Evolutionary conservation across 2,113 vertebrate species (phyloP), one percentile per base, ranked within the genome.

Genomic region (Noturus placidus): DNA sequence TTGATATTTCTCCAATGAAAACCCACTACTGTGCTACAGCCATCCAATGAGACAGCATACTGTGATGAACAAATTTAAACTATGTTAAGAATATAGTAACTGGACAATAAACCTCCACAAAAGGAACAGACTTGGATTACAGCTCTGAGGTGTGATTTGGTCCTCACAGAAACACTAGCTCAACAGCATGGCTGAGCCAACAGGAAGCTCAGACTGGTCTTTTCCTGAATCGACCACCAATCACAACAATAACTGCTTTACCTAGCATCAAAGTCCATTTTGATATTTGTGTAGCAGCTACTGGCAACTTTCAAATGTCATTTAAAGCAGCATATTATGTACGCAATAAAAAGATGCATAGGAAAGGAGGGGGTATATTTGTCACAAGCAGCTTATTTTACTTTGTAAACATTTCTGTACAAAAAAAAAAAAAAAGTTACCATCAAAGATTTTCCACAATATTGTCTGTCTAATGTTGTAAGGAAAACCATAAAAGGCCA

Each of bases 211-310:
- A 88, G 78, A 11, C 67, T 65, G 83, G n/a, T 57, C 65, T 38
- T 63, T 88, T 90, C 86, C 89, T 88, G 50, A 63, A 83, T 57
- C 33, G 25, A 80, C 19, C 42, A 22, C 65, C 22, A 70, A 83
- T 57, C 1, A 88, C 67, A 89, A 87, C 65, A 89, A 89, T 81
- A 35, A 67, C 8, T 56, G 33, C 69, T 70, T 46, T 59, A 82
- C 46, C 65, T 42, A 86, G 79, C 69, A 86, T 82, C 54, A 11
- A 46, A 30, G 22, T 42, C 57, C 35, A 61, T 27, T 77, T 56
- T 80, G 3, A 35, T 35, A 22, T 57, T 35, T 80, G 52, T 57
- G n/a, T 33, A 35, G 9, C 52, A 56, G 17, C 27, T 14, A 79
- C n/a, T n/a, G 25, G 42, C n/a, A 1, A 56, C 74, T 77, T 17